Evolutionary conservation across 2,797 vertebrate genomes (phyloP).

Genomic region (Coreius guichenoti): DNA sequence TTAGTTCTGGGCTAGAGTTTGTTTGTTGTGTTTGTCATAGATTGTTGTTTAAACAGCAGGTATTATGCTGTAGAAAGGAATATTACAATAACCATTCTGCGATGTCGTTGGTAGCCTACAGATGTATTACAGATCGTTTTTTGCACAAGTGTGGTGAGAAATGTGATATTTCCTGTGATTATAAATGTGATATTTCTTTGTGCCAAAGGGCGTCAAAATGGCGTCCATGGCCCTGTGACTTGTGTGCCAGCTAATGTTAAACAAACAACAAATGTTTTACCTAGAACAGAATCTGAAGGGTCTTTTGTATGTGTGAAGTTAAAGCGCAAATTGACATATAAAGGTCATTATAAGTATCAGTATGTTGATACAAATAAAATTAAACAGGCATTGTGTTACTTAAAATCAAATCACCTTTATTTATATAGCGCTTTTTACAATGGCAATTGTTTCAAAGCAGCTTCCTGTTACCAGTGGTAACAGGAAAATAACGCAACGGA

Average conservation of each 20-base stretch:
- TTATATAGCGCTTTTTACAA: no score
- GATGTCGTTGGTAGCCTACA: neutral
- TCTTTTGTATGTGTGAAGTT: slow-evolving; percentile 32
- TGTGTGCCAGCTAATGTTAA: slow-evolving; percentile 32
- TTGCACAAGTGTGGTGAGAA: slow-evolving; percentile 24
- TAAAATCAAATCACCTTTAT: no score
- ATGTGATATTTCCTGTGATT: slow-evolving; percentile 1
- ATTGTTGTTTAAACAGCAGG: no score
- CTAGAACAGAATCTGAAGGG: slow-evolving; percentile 24
- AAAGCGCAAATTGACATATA: slow-evolving; percentile 45
- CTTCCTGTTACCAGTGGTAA: no score
- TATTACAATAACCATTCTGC: neutral
- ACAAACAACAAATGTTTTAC: slow-evolving; percentile 32
- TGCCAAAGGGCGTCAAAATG: slow-evolving; percentile 46
- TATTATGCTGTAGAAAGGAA: slow-evolving; percentile 6
- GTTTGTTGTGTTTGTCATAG: no score
- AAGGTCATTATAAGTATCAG: slow-evolving; percentile 50
- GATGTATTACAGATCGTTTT: slow-evolving; percentile 29
- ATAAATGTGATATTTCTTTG: no score
- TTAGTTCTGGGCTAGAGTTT: no score
- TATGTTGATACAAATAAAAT: slow-evolving; percentile 32
- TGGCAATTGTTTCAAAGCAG: no score
- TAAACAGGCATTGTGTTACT: slow-evolving; percentile 19
- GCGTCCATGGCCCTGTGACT: slow-evolving; percentile 33
- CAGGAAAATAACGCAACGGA: no score